These are phyloP conservation scores for Heliconius hortense DNA, from an alignment of 2,888 invertebrate species.

Conservation along the genomic window DNA sequence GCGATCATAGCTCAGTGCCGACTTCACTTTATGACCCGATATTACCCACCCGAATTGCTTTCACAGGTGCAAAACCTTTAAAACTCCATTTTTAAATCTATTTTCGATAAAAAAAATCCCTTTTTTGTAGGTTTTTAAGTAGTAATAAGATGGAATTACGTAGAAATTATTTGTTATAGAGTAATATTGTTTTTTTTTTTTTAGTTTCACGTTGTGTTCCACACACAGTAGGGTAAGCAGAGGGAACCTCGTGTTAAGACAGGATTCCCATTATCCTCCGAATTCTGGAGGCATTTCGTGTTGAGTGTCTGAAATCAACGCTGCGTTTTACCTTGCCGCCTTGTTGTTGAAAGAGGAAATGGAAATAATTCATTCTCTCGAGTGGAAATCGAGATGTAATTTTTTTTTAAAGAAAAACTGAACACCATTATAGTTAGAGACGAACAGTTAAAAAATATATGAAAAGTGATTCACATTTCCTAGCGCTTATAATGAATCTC, in stretches of 20 bases:
- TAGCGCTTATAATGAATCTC: slow-evolving; percentile 18
- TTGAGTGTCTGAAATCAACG: neutral
- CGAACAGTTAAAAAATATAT: neutral
- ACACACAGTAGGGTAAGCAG: no score
- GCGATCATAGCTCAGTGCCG: slow-evolving; percentile 38
- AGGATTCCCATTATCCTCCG: no score
- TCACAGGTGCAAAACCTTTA: slow-evolving; percentile 29
- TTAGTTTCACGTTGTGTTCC: no score
- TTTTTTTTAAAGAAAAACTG: neutral
- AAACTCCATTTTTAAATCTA: slow-evolving; percentile 27
- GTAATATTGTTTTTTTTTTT: neutral
- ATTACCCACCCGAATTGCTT: slow-evolving; percentile 31
- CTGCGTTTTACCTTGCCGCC: neutral
- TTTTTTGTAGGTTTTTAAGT: slow-evolving; percentile 10
- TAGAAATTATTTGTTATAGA: neutral
- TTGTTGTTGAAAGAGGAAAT: no score
- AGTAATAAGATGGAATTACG: neutral
- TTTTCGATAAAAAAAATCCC: slow-evolving; percentile 18
- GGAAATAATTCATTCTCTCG: neutral
- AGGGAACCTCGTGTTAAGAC: no score
- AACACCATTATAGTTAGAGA: no score
- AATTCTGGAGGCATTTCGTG: neutral
- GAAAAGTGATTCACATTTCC: slow-evolving; percentile 6
- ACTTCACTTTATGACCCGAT: slow-evolving; percentile 36
- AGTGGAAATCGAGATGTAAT: neutral